Conservation (phyloP, 2,113 vertebrate genomes). For the Garra rufa region DNA sequence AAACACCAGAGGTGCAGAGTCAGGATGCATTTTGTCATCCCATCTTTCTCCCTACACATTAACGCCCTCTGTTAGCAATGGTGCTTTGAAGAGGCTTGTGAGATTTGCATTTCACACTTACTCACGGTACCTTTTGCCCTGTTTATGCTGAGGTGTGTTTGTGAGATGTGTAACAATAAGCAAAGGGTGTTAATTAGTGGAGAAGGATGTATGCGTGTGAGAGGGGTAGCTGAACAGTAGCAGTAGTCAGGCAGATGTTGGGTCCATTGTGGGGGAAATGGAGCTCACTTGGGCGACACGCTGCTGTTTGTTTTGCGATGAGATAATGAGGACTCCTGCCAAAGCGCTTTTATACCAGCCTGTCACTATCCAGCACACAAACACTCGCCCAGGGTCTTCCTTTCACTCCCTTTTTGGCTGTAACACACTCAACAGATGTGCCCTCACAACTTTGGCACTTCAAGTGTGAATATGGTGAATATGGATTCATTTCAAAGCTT, state of each 20-base stretch:
- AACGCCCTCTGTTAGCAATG: background rate
- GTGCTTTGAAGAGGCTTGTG: constrained; percentile 30
- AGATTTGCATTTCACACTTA: constrained; percentile 47
- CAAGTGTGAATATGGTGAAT: constrained; percentile 21
- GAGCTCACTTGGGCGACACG: constrained; percentile 60
- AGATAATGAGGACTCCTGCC: constrained; percentile 65
- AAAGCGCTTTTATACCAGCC: constrained; percentile 43
- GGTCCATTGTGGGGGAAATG: constrained; percentile 65
- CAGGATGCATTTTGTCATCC: constrained; percentile 75
- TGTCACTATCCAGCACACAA: constrained; percentile 47
- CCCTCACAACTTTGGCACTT: constrained; percentile 29
- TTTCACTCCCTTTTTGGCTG: constrained; percentile 4
- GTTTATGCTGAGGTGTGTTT: constrained; percentile 37
- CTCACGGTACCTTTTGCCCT: constrained; percentile 48
- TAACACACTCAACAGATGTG: constrained; percentile 40
- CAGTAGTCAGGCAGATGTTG: constrained; percentile 67
- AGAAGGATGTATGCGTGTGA: constrained; percentile 50
- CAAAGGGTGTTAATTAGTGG: constrained; percentile 38
- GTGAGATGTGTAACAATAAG: constrained; percentile 26
- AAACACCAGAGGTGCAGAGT: constrained; percentile 68
- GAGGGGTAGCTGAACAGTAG: constrained; percentile 65
- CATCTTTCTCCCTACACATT: background rate
- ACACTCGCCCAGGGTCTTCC: constrained; percentile 9
- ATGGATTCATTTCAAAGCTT: background rate
- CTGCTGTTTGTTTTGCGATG: constrained; percentile 62